Evolutionary conservation across 2,113 vertebrate species (phyloP), one percentile per base, ranked within the genome.

Genomic region (Kryptolebias marmoratus): DNA sequence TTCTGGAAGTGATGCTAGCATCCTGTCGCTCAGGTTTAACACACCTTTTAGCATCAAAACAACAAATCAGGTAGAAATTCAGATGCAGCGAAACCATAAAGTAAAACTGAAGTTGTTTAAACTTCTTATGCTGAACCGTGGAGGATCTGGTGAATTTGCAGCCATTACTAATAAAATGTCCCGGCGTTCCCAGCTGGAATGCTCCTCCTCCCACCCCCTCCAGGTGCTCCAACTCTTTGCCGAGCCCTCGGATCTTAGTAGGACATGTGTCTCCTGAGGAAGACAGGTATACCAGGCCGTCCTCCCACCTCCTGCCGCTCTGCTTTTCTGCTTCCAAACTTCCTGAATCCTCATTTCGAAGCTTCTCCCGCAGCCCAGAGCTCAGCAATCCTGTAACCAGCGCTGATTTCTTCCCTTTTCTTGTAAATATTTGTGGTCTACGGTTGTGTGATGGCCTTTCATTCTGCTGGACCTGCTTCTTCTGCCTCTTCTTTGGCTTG

Each of bases 191-290:
- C 69, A 70, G 68, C 73, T 54, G 66, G 82, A 64, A 65, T 55
- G 4, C 65, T 64, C 84, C 63, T 44, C 68, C 52, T 64, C 36
- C 85, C 15, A 1, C 69, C 75, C 39, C 77, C 61, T 78, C 71
- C 75, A 94, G 93, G 91, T 96, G 91, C 93, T 95, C 94, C 92
- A 96, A 95, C 90, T 96, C 95, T 92, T 95, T 97, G 94, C 95
- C 96, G 90, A 96, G 95, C 84, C 96, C 96, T 94, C 94, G 96
- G 96, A 98, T 97, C 95, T 95, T 97, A 93, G 96, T 97, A 95
- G 95, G 97, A 91, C 96, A 97, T 88, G 96, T 96, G 72, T 94
- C 94, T 95, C 92, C 95, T 82, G 96, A 97, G 90, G 96, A 97
- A 92, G 96, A 97, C 95, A 97, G 97, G 96, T 93, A 88, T 18